Percentiles rank a stretch among this genome's conserved stretches.
These are phyloP conservation scores for Stegophylla sp. DNA, from an alignment of 2,888 invertebrate genomes.

Conservation along the genomic window DNA sequence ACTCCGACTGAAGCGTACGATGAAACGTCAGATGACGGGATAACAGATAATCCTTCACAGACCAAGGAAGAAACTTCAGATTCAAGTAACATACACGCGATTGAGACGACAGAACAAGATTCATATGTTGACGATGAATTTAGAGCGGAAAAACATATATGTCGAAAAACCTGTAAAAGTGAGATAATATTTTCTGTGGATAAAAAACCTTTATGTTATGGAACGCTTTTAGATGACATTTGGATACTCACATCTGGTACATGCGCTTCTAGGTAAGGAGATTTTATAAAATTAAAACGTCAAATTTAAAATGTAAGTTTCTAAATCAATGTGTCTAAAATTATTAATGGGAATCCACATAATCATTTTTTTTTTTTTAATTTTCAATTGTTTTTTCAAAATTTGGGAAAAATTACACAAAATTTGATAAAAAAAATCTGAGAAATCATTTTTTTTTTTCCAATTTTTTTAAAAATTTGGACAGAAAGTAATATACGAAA, in stretches of 20 bases:
- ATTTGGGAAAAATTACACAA: no score
- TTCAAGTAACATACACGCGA: not conserved
- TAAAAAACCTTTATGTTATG: constrained; percentile 61
- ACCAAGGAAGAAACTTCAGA: not conserved
- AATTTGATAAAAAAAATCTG: no score
- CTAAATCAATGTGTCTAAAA: no score
- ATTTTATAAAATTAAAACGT: no score
- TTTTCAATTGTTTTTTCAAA: no score
- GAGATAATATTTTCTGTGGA: constrained; percentile 61
- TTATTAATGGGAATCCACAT: no score
- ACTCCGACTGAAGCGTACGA: not conserved
- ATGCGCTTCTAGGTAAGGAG: constrained; percentile 62
- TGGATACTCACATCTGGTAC: constrained; percentile 63
- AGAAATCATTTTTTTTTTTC: no score
- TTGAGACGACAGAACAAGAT: not conserved
- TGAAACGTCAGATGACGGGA: not conserved
- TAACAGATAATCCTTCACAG: constrained; percentile 12
- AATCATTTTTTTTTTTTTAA: no score
- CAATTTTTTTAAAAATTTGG: no score
- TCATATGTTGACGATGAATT: constrained; percentile 24
- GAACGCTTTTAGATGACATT: constrained; percentile 62
- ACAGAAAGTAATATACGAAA: no score
- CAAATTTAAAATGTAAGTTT: no score
- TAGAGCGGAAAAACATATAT: constrained; percentile 30
- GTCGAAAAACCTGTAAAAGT: constrained; percentile 60